These are phyloP conservation scores for Notamacropus eugenii DNA, from an alignment of 2,797 vertebrate species.

Conservation along the genomic window DNA sequence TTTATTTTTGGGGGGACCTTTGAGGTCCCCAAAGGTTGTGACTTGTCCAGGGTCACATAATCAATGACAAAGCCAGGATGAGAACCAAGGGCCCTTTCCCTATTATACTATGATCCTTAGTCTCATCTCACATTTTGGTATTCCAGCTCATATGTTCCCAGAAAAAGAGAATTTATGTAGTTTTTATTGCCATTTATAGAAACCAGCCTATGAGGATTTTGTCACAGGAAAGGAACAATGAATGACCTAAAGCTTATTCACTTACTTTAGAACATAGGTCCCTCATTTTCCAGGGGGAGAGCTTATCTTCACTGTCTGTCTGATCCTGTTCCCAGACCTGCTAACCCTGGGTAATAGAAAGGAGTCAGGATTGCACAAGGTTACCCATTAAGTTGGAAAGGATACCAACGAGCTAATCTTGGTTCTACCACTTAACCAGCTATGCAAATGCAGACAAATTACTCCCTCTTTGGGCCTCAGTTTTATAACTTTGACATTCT, in stretches of 20 bases:
- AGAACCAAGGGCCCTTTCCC: neutral
- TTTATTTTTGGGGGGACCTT: too few species aligned
- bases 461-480: slow-evolving; percentile 17
- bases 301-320: neutral
- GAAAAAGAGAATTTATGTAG: neutral
- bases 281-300: neutral
- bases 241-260: neutral
- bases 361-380: neutral
- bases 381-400: neutral
- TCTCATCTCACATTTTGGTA: neutral
- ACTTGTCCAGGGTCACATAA: neutral
- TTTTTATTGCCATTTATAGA: neutral
- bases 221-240: neutral
- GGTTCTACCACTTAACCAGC: neutral
- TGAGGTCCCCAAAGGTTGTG: neutral
- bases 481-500: too few species aligned
- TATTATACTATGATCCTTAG: neutral
- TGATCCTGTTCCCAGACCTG: neutral
- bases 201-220: neutral
- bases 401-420: neutral
- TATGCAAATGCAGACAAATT: neutral
- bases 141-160: neutral
- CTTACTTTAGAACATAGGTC: neutral
- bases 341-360: neutral
- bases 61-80: neutral